These are phyloP conservation scores for Temnothorax rugatulus DNA, from an alignment of 2,888 invertebrate species.

Conservation along the genomic window DNA sequence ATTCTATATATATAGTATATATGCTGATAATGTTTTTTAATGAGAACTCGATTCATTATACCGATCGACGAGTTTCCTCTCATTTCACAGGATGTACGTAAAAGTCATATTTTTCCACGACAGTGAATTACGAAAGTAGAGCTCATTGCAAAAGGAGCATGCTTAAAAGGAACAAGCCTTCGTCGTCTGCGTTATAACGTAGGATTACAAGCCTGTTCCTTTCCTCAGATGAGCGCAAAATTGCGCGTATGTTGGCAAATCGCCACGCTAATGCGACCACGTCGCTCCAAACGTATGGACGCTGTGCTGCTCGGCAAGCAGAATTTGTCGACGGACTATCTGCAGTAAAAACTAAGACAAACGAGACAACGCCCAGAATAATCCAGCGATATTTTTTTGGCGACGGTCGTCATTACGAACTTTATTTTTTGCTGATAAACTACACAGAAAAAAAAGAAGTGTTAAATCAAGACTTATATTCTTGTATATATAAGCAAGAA, in stretches of 20 bases:
- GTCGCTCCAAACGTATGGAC: not conserved
- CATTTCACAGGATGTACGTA: not conserved
- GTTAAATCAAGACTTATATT: too few relatives aligned
- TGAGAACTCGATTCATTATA: slow-evolving; percentile 25
- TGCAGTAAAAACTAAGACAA: not conserved
- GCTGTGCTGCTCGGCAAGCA: not conserved
- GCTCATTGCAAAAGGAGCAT: not conserved
- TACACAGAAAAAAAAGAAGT: too few relatives aligned
- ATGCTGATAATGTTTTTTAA: slow-evolving; percentile 31
- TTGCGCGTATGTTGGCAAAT: not conserved
- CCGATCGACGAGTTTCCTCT: not conserved
- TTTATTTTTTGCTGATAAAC: not conserved
- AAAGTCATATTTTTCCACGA: not conserved
- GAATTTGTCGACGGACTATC: not conserved
- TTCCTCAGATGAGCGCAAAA: slow-evolving; percentile 5
- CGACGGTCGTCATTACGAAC: not conserved
- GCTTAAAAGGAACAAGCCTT: not conserved
- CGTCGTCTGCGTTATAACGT: not conserved
- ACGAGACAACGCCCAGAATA: not conserved
- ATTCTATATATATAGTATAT: slow-evolving; percentile 46
- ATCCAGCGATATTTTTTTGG: slow-evolving; percentile 27
- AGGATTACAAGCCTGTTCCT: not conserved
- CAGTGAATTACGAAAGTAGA: not conserved
- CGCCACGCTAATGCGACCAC: slow-evolving; percentile 26
- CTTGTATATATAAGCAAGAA: too few relatives aligned